These are phyloP conservation scores for Hydrotaea cyrtoneurina DNA, from an alignment of 2,888 invertebrate species.

Conservation along the genomic window DNA sequence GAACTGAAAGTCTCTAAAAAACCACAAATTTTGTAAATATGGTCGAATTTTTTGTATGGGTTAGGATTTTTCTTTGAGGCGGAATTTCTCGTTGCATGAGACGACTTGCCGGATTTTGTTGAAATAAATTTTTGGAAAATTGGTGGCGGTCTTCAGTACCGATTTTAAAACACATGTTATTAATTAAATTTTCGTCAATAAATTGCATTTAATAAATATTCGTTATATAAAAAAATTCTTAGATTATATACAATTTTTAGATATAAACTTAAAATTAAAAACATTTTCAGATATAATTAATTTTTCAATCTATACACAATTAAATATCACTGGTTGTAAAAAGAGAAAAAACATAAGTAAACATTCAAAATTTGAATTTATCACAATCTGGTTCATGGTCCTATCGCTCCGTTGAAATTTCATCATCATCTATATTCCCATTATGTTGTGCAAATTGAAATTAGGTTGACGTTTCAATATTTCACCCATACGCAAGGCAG, in stretches of 20 bases:
- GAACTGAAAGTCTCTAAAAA: too few species aligned
- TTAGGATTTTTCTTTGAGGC: too few species aligned
- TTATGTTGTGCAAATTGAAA: constrained; percentile 33
- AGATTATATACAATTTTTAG: constrained; percentile 35
- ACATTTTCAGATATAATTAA: not conserved
- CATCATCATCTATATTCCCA: constrained; percentile 8
- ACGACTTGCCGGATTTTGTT: too few species aligned
- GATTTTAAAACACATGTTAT: not conserved
- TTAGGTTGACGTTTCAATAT: constrained; percentile 45
- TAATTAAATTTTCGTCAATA: constrained; percentile 4
- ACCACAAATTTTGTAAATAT: too few species aligned
- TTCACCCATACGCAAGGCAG: constrained; percentile 38
- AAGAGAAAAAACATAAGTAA: not conserved
- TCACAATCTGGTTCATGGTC: constrained; percentile 38
- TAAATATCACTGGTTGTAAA: constrained; percentile 13
- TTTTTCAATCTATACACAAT: constrained; percentile 28
- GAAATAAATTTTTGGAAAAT: too few species aligned
- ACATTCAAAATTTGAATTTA: constrained; percentile 29
- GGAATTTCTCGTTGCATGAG: too few species aligned
- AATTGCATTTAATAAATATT: constrained; percentile 37
- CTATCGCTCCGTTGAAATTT: not conserved
- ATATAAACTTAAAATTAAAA: constrained; percentile 21
- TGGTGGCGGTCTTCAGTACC: too few species aligned
- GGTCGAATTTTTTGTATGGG: too few species aligned
- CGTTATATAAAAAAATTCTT: not conserved